phyloP scores from a whole-genome alignment of 2,888 invertebrate species.

The Synanthedon myopaeformis region DNA sequence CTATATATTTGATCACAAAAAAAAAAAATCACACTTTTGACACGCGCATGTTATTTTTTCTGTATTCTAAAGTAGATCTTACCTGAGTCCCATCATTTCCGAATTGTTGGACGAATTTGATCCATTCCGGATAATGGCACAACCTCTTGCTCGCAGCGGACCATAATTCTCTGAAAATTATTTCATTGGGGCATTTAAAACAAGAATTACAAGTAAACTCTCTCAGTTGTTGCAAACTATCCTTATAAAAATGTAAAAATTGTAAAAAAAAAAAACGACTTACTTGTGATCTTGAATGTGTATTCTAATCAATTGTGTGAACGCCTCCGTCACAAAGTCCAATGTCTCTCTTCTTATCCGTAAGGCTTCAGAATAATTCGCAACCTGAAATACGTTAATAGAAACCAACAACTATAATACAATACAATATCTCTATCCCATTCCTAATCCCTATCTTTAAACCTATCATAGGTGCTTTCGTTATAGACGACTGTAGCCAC shows the following conservation, averaged over 20 bases:
- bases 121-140: constrained; percentile 88
- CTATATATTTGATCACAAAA: neutral
- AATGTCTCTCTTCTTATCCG: constrained; percentile 87
- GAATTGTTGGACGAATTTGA: constrained; percentile 89
- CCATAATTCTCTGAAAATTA: constrained; percentile 80
- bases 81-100: constrained; percentile 85
- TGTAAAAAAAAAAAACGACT: constrained; percentile 9
- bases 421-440: too few relatives aligned
- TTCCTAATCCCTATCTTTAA: too few relatives aligned
- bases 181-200: too few relatives aligned
- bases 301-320: constrained; percentile 85
- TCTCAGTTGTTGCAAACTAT: too few relatives aligned
- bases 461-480: too few relatives aligned
- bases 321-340: constrained; percentile 91
- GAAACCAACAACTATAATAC: too few relatives aligned
- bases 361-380: constrained; percentile 81
- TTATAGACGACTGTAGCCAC: too few relatives aligned
- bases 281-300: constrained; percentile 82
- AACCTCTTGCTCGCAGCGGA: constrained; percentile 88
- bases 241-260: constrained; percentile 1
- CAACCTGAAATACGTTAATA: constrained; percentile 29
- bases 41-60: too few relatives aligned
- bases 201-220: neutral
- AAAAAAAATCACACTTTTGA: neutral
- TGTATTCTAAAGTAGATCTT: neutral